phyloP scores from a whole-genome alignment of 2,113 vertebrate species.

The Zosterops hypoxanthus region DNA sequence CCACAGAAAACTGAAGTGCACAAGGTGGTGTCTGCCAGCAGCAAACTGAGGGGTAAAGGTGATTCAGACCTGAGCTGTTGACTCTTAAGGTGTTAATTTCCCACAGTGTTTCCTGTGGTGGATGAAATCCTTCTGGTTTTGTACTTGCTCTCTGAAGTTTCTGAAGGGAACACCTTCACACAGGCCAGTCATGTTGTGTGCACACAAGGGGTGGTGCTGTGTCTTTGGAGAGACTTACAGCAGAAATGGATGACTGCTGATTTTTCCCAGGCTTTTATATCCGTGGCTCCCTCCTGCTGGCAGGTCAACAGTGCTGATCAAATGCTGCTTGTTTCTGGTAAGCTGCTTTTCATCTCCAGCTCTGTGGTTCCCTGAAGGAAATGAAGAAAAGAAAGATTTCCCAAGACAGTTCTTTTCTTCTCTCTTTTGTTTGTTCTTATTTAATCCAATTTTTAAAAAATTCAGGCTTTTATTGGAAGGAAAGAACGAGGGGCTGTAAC shows the following conservation, averaged over 20 bases:
- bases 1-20: neutral
- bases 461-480: neutral
- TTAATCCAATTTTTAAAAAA: neutral
- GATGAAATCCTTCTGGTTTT: constrained; percentile 2
- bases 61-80: neutral
- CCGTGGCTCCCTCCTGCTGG: constrained; percentile 44
- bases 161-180: neutral
- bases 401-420: constrained; percentile 7
- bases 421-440: constrained; percentile 13
- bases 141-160: neutral
- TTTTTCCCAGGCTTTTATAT: constrained; percentile 41
- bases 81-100: neutral
- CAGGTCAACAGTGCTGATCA: constrained; percentile 56
- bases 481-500: neutral
- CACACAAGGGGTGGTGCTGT: neutral
- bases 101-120: neutral
- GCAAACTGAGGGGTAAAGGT: neutral
- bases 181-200: neutral
- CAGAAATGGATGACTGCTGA: neutral
- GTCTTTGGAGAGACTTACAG: neutral
- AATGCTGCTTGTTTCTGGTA: constrained; percentile 52
- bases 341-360: constrained; percentile 34
- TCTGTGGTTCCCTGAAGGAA: constrained; percentile 15
- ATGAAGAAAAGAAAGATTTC: constrained; percentile 25
- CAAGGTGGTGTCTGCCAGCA: neutral